These are phyloP conservation scores for Tenualosa thibaudeaui DNA, from an alignment of 2,797 vertebrate genomes.

Conservation along the genomic window DNA sequence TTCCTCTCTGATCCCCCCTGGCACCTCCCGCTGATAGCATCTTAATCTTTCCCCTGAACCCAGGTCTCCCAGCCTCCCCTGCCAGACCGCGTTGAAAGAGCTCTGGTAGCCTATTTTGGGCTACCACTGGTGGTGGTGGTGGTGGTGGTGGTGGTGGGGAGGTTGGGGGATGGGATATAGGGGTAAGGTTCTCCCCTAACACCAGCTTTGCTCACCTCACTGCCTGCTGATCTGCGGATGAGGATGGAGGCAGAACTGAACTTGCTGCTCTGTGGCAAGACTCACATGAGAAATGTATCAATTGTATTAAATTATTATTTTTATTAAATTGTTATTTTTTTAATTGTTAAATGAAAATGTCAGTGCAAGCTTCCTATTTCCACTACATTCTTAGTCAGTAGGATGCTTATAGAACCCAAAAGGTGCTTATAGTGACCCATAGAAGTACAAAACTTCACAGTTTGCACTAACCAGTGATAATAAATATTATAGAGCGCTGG, in stretches of 20 bases:
- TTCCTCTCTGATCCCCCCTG: conserved; percentile 59
- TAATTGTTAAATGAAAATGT: too few species aligned
- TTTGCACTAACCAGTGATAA: neutral
- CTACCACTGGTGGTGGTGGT: conserved; percentile 38
- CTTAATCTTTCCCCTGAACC: conserved; percentile 56
- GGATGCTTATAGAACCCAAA: too few species aligned
- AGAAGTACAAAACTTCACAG: neutral
- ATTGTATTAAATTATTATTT: too few species aligned
- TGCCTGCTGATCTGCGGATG: neutral
- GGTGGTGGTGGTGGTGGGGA: neutral
- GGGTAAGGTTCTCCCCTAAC: neutral
- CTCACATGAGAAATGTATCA: too few species aligned
- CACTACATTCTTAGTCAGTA: too few species aligned
- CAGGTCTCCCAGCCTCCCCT: conserved; percentile 49
- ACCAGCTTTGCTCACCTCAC: neutral
- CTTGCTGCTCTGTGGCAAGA: neutral
- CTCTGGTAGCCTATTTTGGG: conserved; percentile 53
- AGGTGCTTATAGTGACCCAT: neutral
- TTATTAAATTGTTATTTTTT: too few species aligned
- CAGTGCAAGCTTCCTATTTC: too few species aligned
- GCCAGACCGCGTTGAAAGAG: conserved; percentile 46
- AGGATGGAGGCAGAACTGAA: neutral
- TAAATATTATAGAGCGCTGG: neutral
- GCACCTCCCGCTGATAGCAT: conserved; percentile 59
- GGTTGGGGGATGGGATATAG: neutral